Base-by-base conservation (phyloP, 2,797 vertebrate species). In the Chloroceryle amazona region DNA sequence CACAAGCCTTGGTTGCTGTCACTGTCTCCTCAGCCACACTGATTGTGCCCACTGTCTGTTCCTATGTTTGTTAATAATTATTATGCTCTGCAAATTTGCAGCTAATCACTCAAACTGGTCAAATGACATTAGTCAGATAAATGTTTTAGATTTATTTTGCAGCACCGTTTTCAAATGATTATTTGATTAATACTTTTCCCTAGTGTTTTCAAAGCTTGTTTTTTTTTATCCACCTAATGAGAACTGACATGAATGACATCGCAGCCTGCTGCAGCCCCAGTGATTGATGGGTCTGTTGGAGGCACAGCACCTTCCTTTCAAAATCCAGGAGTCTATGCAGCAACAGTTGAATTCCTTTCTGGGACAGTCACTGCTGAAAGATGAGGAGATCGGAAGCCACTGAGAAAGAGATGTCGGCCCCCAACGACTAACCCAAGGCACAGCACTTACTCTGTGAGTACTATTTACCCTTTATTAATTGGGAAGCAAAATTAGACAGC, bases 141-240 rank as follows among this genome's bases (percentile, higher is more conserved):
- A 89, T 14, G 19, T 18, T 75, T 57, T 3, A 26, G 46, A 84
- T 89, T 75, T 89, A 71, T 87, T 79, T 79, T 12, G 44, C 26
- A 46, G 67, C 74, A 41, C 18, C 14, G 8, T 79, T 88, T 95
- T 66, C 41, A 65, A 90, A 75, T 72, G 47, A 61, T 85, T 78
- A 52, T 76, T 83, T 91, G 87, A 88, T 86, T 87, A 49, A 79
- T 93, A 81, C 84, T 85, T 92, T 54, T 12, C 51, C 70, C 75
- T 49, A 15, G 57, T 73, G 73, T 81, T 90, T 86, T 89, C 70
- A 73, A 73, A 88, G 79, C 54, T 52, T 47, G 10, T 7, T 81
- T 91, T 89, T 95, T 89, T 89, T 93, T 57, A 22, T 25, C 49
- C n/a, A 15, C 86, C 91, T 86, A 94, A 93, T 58, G 60, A 35